These are phyloP conservation scores for Micromys minutus DNA, from an alignment of 2,113 vertebrate species.

Conservation along the genomic window DNA sequence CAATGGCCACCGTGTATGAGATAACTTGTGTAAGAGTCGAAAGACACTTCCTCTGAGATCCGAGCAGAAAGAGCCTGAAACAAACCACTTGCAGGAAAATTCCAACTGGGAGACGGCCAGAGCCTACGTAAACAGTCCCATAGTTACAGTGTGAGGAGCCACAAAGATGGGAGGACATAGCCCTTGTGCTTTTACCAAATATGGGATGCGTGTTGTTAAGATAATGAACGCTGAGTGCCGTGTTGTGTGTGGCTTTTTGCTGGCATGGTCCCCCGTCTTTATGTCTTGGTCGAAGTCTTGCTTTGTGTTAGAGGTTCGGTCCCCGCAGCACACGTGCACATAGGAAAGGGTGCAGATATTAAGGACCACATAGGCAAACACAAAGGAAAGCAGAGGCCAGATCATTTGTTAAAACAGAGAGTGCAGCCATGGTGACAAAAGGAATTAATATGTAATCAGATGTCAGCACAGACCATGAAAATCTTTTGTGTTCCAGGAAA, in stretches of 20 bases:
- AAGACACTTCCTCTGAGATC: background rate
- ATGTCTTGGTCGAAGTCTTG: background rate
- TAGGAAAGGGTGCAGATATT: background rate
- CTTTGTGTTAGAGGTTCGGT: background rate
- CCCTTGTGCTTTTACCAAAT: background rate
- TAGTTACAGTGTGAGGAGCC: background rate
- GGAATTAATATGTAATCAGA: background rate
- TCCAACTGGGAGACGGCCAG: background rate
- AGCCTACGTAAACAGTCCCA: background rate
- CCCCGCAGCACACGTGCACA: background rate
- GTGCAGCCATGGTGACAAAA: background rate
- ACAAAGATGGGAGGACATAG: background rate
- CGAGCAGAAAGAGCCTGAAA: background rate
- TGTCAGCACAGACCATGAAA: background rate
- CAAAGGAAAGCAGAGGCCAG: background rate
- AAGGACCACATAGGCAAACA: background rate
- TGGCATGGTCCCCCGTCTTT: background rate
- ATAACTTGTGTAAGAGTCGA: background rate
- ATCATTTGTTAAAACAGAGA: background rate
- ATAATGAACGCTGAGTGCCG: background rate
- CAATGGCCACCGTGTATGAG: background rate
- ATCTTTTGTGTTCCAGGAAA: slow-evolving; percentile 48
- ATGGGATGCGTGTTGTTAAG: background rate
- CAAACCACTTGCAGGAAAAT: background rate
- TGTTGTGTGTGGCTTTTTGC: background rate